Evolutionary conservation across 2,797 vertebrate species (phyloP), one percentile per base, ranked within the genome.

Genomic region (Pterois miles): DNA sequence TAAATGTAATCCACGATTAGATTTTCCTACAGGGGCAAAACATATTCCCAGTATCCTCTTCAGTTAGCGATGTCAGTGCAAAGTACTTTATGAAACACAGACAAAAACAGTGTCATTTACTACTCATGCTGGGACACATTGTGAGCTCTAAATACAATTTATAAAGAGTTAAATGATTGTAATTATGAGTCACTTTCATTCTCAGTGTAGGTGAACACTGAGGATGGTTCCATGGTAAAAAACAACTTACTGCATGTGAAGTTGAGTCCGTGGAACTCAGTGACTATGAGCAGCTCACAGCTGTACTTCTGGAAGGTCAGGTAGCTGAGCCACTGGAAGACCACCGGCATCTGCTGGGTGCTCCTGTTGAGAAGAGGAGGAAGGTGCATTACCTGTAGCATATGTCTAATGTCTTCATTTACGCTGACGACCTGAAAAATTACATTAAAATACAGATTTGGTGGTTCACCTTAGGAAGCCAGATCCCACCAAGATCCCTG

Each of bases 301-400:
- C 96, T 95, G 68, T 99, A 99, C 94, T 96, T 99, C 96, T 99
- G 98, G 89, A 98, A 99, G 34, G 97, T 98, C 75, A 99, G 84
- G 83, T 98, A 98, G 87, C 98, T 94, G 71, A 99, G 93, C 92
- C 97, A 93, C 92, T 97, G 96, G 83, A 99, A 98, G 70, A 96
- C 91, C 27, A 65, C 3, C 0, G 97, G 96, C 98, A 99, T 98
- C 71, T 98, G 96, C 91, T 97, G 89, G 2, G 90, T 91, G 78
- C 96, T 95, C 90, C 98, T 99, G 91, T 85, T 16, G 40, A 62
- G 23, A 31, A 23, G 14, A 71, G 69, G 33, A 66, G 2, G 27
- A 43, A 79, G 8, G 14, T 62, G 73, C 31, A 46, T 67, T 27
- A 54, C 11, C 1, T 1, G 6, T n/a, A 31, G 22, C 13, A 11